phyloP scores from a whole-genome alignment of 2,888 invertebrate genomes.

The Elmis aenea region DNA sequence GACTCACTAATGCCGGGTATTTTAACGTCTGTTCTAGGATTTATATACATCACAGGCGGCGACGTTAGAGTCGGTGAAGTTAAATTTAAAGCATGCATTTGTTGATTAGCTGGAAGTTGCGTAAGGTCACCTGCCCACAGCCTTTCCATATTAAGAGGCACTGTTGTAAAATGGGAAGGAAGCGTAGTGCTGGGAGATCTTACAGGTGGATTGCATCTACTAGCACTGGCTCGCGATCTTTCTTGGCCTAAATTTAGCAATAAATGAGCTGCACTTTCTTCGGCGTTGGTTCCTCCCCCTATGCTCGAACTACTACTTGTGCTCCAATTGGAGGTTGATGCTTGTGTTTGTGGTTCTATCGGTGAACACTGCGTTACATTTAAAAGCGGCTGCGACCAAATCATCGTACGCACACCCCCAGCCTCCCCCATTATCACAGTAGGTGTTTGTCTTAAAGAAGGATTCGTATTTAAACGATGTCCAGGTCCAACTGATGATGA shows the following conservation, averaged over 20 bases:
- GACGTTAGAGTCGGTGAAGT: conserved; percentile 47
- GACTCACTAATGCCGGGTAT: conserved; percentile 25
- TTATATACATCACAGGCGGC: conserved; percentile 25
- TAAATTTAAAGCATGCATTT: conserved; percentile 68
- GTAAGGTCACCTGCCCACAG: conserved; percentile 86
- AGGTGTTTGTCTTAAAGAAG: conserved; percentile 62
- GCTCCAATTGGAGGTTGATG: conserved; percentile 43
- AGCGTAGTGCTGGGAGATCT: conserved; percentile 24
- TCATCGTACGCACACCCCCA: conserved; percentile 74
- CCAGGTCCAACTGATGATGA: conserved; percentile 27
- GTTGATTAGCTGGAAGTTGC: conserved; percentile 77
- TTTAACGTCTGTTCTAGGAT: conserved; percentile 22
- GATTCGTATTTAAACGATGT: conserved; percentile 29
- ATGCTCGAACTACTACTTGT: conserved; percentile 28
- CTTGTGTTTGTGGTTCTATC: conserved; percentile 35
- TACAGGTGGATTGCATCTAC: conserved; percentile 25
- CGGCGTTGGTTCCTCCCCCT: conserved; percentile 42
- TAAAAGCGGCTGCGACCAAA: conserved; percentile 59
- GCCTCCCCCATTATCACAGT: conserved; percentile 92
- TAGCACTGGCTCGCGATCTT: conserved; percentile 34
- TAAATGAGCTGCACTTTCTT: conserved; percentile 61
- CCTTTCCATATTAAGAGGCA: conserved; percentile 83
- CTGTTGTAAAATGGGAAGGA: conserved; percentile 51
- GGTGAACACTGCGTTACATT: conserved; percentile 43
- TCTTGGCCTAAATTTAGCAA: conserved; percentile 70